Base-by-base conservation (phyloP, 92 coral and sea anemone species). In the Porites lobata region DNA sequence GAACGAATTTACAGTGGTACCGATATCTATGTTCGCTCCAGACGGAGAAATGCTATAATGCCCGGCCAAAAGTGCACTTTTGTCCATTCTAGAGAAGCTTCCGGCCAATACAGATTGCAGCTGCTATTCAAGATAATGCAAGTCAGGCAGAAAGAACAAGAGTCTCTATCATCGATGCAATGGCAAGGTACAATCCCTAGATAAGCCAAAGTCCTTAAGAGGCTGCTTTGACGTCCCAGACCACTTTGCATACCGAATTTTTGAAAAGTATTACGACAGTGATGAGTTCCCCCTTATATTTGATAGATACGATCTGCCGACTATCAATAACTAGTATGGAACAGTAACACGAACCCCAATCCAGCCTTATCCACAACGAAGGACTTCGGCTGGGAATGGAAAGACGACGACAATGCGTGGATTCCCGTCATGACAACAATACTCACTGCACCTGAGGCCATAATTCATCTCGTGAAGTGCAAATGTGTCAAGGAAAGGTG, bases 111-210 rank as follows among this genome's bases (percentile, higher is more conserved):
- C 29, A 26, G 29, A 26, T 1, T 26, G 29, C 29, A 1, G 29
- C 29, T 26, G 29, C 29, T 26, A 26, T 26, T 26, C 29, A 26
- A 26, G 29, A 26, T 26, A 26, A 26, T 26, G 29, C 29, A 26
- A 26, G 29, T 26, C 2, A 26, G 29, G 29, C 29, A 26, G 29
- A 26, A 26, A 26, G 29, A 26, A 26, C 1, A 1, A 50, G 50
- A 53, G 58, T 29, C 58, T 74, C 29, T 74, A 74, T 74, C 19
- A 47, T 50, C 19, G 62, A 50, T 61, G 78, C 59, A 63, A 90
- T 90, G 93, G 93, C 93, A 90, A 90, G 87, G 86, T 90, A 72
- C 93, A 90, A 54, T 78, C 87, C 15, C 82, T 90, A 26, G 93
- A 90, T n/a, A 85, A 90, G 64, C 90, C 87, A n/a, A 83, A 65